Evolutionary conservation across 2,888 invertebrate genomes (phyloP), one percentile per base, ranked within the genome.

Genomic region (Tanypteryx hageni): DNA sequence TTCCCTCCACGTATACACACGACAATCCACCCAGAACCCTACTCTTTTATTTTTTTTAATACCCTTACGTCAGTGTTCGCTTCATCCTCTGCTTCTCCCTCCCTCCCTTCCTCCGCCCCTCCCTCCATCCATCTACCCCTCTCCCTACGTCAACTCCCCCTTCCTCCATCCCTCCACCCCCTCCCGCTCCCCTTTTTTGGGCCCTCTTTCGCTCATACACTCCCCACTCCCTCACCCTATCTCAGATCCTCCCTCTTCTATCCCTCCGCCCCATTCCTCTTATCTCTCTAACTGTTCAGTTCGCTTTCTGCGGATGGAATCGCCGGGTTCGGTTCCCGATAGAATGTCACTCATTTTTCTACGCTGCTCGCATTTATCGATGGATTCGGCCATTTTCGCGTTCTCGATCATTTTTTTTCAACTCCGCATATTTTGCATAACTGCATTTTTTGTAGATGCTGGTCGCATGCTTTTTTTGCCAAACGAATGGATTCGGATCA

Each of bases 21-120:
- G 89, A 89, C 89, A 89, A 89, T 68, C 68, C 89, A 89, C 14
- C 64, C 31, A 64, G 44, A 89, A 64, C 68, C 64, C 64, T 18
- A 44, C 68, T 68, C 57, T 83, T 64, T 76, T 76, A 76, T 27
- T 76, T 76, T 76, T 61, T 76, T 22, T 76, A 61, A 44, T 89
- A 44, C 89, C 64, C 64, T 68, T 89, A 22, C 89, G 61, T 86
- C 31, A 61, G 27, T 27, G 27, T 44, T 44, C 44, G 31, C 86
- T 27, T 86, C 85, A 59, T 59, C 59, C 61, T 4, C 31, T 64
- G 3, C n/a, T 9, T 0, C 44, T 31, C n/a, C 10, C 14, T n/a
- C 44, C n/a, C 18, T 31, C 8, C 10, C 82, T 31, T 44, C 5
- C 9, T 44, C 22, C n/a, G n/a, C n/a, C n/a, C 82, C 83, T 18